Conservation (phyloP, 2,888 invertebrate genomes). For the Nudaria mundana region DNA sequence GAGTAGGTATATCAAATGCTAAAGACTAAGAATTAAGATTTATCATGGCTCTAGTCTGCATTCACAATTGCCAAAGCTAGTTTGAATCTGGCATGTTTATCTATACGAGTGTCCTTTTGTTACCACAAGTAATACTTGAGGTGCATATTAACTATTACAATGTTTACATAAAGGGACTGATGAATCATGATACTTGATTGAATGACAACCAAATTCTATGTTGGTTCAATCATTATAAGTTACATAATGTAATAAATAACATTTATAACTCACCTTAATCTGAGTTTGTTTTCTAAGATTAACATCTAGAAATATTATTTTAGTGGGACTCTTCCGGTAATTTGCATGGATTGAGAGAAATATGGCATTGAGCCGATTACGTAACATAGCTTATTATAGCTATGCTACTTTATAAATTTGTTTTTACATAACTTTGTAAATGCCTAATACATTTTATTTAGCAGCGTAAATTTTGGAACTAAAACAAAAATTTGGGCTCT, state of each 20-base stretch:
- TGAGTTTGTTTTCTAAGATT: background rate
- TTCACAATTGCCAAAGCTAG: background rate
- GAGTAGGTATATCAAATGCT: slow-evolving; percentile 17
- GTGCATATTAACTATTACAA: slow-evolving; percentile 48
- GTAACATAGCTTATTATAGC: slow-evolving; percentile 5
- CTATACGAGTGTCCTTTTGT: slow-evolving; percentile 41
- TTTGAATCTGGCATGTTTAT: slow-evolving; percentile 1
- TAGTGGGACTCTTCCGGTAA: background rate
- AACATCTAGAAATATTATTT: background rate
- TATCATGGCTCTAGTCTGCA: slow-evolving; percentile 3
- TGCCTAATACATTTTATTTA: too few relatives aligned
- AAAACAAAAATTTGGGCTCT: too few relatives aligned
- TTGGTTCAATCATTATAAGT: too few relatives aligned
- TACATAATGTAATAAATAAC: too few relatives aligned
- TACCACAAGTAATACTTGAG: slow-evolving; percentile 40
- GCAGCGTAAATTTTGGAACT: too few relatives aligned
- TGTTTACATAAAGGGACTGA: slow-evolving; percentile 43
- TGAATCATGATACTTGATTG: slow-evolving; percentile 38
- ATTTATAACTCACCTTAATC: too few relatives aligned
- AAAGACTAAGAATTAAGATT: slow-evolving; percentile 12
- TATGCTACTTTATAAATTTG: slow-evolving; percentile 5
- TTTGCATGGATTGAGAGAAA: slow-evolving; percentile 8
- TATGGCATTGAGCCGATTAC: slow-evolving; percentile 10
- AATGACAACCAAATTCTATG: slow-evolving; percentile 24
- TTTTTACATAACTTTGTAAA: background rate